Evolutionary conservation across 2,888 invertebrate species (phyloP), one percentile per base, ranked within the genome.

Genomic region (Philhelius pedissequus): DNA sequence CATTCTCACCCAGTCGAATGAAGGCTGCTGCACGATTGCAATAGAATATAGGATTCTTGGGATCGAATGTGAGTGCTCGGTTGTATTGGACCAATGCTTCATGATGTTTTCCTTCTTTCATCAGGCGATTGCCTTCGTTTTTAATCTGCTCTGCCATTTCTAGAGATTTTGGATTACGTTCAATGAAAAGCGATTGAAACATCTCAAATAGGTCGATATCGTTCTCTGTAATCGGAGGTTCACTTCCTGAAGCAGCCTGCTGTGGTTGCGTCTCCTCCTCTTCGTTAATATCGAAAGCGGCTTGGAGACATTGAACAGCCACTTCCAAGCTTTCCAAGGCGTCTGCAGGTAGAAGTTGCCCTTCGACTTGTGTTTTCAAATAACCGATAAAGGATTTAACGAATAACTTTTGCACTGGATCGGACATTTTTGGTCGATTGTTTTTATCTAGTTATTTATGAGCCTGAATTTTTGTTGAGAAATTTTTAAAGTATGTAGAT

Each of bases 11-110:
- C 86, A 98, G 92, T 90, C 98, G 97, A 90, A 96, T 98, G 90
- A 96, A 96, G 0, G 98, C 98, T 1, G 99, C 99, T 54, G 99
- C 99, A 87, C 99, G 94, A 91, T 99, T 99, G 91, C 99, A 98
- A 91, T 97, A 99, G 92, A 96, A 99, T 32, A 99, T 97, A 0
- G 99, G 96, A 92, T 99, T 99, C 83, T 94, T 94, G 25, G 95
- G 94, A 90, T 98, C 97, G 75, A 97, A 92, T 88, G 95, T 94
- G 86, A 99, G 97, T 11, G 99, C 99, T 88, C 97, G 89, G 86
- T 96, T 94, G 90, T 99, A 99, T 88, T 95, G 94, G 13, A 94
- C 93, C 38, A 98, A 92, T 13, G 99, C 99, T 90, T 97, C 97
- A 25, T 93, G 92, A 89, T 94, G 95, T 88, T 95, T 94, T 80